Evolutionary conservation across 2,113 vertebrate genomes (phyloP).

Genomic region (Plecturocebus donacophilus): DNA sequence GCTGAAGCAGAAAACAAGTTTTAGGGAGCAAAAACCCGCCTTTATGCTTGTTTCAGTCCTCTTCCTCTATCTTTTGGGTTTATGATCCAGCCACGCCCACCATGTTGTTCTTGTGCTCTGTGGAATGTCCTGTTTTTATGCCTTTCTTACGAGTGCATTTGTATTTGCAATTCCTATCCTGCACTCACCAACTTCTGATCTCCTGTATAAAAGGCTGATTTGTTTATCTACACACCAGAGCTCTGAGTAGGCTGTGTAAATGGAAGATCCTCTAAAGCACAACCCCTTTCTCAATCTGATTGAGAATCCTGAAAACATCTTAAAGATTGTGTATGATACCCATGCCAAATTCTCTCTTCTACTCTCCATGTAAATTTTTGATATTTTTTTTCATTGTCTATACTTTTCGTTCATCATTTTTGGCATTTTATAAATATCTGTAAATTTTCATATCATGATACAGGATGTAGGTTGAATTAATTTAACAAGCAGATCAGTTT

Average conservation of each 20-base stretch:
- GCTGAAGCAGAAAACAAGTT: neutral
- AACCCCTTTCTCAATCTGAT: neutral
- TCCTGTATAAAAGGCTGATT: neutral
- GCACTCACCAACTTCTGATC: neutral
- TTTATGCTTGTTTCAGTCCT: neutral
- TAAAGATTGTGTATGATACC: neutral
- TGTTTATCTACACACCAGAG: neutral
- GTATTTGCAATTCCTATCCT: neutral
- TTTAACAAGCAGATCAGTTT: neutral
- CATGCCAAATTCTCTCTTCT: neutral
- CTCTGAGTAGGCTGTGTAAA: neutral
- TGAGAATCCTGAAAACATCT: neutral
- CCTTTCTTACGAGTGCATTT: neutral
- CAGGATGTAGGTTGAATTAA: neutral
- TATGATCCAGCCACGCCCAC: neutral
- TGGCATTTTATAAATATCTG: constrained; percentile 1
- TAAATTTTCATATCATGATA: neutral
- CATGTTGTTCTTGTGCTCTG: neutral
- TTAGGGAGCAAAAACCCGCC: neutral
- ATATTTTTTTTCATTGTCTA: neutral
- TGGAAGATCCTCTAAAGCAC: neutral
- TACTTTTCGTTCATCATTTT: neutral
- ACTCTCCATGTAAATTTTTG: neutral
- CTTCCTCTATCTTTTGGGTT: neutral
- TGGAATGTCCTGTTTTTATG: neutral